Conservation (phyloP, 1,140 invertebrate species). For the Scaptomyza pallida region DNA sequence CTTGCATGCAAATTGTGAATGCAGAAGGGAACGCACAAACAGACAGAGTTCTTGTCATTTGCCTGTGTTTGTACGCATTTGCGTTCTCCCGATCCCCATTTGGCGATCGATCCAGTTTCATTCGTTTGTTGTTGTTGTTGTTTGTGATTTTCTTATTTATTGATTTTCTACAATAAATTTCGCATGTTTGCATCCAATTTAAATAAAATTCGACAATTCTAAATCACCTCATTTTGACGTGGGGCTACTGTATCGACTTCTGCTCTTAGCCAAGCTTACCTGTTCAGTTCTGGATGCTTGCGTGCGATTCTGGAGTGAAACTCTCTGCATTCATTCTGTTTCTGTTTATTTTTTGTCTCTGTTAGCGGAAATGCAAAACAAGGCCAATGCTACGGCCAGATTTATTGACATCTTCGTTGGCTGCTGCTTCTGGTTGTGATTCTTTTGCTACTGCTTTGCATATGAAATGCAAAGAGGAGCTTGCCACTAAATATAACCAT, state of each 20-base stretch:
- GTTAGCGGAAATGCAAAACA: constrained; percentile 81
- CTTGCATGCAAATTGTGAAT: constrained; percentile 51
- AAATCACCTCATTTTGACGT: constrained; percentile 84
- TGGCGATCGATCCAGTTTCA: constrained; percentile 62
- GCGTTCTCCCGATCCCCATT: constrained; percentile 32
- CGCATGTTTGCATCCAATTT: constrained; percentile 84
- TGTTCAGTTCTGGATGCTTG: constrained; percentile 27
- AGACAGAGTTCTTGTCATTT: too few relatives aligned
- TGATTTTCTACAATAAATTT: constrained; percentile 84
- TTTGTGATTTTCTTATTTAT: constrained; percentile 83
- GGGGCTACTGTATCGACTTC: constrained; percentile 72
- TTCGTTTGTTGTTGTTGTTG: neutral
- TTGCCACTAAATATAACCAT: constrained; percentile 29
- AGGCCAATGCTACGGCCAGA: constrained; percentile 72
- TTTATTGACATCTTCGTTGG: constrained; percentile 81
- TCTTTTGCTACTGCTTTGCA: constrained; percentile 62
- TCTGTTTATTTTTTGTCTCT: constrained; percentile 49
- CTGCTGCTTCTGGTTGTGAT: constrained; percentile 8
- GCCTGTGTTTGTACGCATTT: constrained; percentile 38
- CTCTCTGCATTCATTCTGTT: constrained; percentile 48
- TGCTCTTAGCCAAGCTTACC: constrained; percentile 25
- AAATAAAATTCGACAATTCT: constrained; percentile 84
- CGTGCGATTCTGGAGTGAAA: constrained; percentile 46
- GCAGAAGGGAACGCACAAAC: constrained; percentile 6
- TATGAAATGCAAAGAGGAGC: constrained; percentile 61